Evolutionary conservation across 2,888 invertebrate species (phyloP).

Genomic region (Metellina segmentata): DNA sequence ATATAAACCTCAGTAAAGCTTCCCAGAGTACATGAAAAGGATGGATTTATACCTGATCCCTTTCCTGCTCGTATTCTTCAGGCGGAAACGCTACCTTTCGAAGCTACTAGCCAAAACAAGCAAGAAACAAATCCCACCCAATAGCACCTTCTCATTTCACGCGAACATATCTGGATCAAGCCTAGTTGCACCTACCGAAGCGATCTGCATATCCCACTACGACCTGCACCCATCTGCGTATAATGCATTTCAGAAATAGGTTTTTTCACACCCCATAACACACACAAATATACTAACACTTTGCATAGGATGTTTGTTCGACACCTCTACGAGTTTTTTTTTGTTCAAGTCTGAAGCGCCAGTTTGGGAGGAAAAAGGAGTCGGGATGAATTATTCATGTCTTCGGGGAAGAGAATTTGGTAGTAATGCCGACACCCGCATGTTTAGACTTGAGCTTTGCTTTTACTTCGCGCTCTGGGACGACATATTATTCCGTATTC

Average conservation of each 20-base stretch:
- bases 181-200: background rate
- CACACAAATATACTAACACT: conserved; percentile 7
- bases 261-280: conserved; percentile 6
- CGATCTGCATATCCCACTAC: background rate
- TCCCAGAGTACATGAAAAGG: background rate
- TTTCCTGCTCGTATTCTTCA: background rate
- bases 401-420: background rate
- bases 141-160: background rate
- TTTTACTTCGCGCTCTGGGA: background rate
- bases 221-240: background rate
- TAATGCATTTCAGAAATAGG: conserved; percentile 19
- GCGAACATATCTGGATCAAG: background rate
- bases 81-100: background rate
- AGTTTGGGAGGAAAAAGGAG: background rate
- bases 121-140: background rate
- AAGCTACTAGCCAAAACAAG: background rate
- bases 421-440: background rate
- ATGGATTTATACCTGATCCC: background rate
- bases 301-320: conserved; percentile 18
- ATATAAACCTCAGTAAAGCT: too few relatives aligned
- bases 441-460: background rate
- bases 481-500: background rate
- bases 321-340: background rate
- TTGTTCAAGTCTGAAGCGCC: background rate
- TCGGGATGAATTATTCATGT: background rate